A percentile compares a stretch with the other conserved stretches of the same genome.
phyloP scores from a whole-genome alignment of 2,888 invertebrate species.

The Platerodrilus igneus region DNA sequence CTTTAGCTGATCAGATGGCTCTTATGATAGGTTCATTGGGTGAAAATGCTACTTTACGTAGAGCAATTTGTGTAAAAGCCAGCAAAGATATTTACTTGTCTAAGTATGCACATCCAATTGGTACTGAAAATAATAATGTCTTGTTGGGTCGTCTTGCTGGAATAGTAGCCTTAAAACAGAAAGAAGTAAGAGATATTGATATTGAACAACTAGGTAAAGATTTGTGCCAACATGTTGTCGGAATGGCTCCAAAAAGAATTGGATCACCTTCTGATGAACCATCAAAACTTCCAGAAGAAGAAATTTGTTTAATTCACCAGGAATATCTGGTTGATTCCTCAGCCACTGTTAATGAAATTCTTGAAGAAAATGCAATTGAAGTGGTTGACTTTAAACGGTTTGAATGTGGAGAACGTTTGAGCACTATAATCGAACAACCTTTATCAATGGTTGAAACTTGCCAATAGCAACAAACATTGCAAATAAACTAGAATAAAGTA shows the following conservation, averaged over 20 bases:
- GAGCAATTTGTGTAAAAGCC: slow-evolving; percentile 73
- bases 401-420: slow-evolving; percentile 72
- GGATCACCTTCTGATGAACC: slow-evolving; percentile 61
- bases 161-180: slow-evolving; percentile 65
- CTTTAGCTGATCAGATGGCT: slow-evolving; percentile 75
- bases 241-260: slow-evolving; percentile 75
- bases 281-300: slow-evolving; percentile 64
- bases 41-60: slow-evolving; percentile 78
- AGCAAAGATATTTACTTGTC: slow-evolving; percentile 54
- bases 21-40: slow-evolving; percentile 83
- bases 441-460: slow-evolving; percentile 60
- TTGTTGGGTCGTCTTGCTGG: slow-evolving; percentile 82
- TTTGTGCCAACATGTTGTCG: slow-evolving; percentile 90
- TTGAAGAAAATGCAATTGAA: slow-evolving; percentile 60
- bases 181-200: slow-evolving; percentile 43
- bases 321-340: slow-evolving; percentile 80
- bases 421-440: slow-evolving; percentile 46
- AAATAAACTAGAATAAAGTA: too few relatives aligned
- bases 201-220: slow-evolving; percentile 59
- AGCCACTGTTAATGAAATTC: slow-evolving; percentile 66
- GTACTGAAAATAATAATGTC: slow-evolving; percentile 48
- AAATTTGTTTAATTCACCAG: slow-evolving; percentile 77
- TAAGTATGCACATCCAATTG: slow-evolving; percentile 77
- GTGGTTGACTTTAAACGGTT: slow-evolving; percentile 80
- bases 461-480: too few relatives aligned